Base-by-base conservation (phyloP, 2,113 vertebrate species). In the Boleophthalmus pectinirostris region DNA sequence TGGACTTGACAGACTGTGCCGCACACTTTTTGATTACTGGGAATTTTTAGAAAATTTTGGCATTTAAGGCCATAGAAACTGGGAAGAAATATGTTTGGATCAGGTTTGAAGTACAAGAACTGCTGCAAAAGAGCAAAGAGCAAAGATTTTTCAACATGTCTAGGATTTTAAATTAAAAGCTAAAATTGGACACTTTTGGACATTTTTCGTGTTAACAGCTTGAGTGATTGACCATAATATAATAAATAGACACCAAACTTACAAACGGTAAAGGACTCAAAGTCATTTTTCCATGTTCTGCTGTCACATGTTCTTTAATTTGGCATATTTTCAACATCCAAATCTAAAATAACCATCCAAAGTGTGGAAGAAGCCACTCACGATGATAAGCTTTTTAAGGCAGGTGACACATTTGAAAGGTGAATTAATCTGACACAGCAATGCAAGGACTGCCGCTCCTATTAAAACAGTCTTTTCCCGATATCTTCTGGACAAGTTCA, bases 381-480 rank as follows among this genome's bases (percentile, higher is more conserved):
- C 8, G 16, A 25, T 33, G 58, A 61, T 33, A 61, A 33, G 58
- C 58, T 25, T 33, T n/a, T 33, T 25, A 18, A 33, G 6, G 58
- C 25, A 25, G 33, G 79, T 72, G 49, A 63, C 0, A 56, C 20
- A 38, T 74, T 76, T 49, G 68, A 56, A 66, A 47, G 66, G 58
- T 12, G 18, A 53, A 69, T 67, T 58, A 47, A 57, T 73, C 47
- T 6, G 1, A 12, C 53, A 51, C 23, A 23, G 66, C 35, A 43
- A 47, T 75, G 76, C 67, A 49, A 46, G 67, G 53, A 33, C 24
- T 64, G 66, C 18, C 15, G 6, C 63, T 61, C 74, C 0, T 9
- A 79, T 70, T 76, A 51, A 74, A 63, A 75, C n/a, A 57, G 58
- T 66, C 54, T 20, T 73, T 38, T 71, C 7, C 73, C 80, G 47